Base-by-base conservation (phyloP, 2,113 vertebrate genomes). In the Leucopsar rothschildi region DNA sequence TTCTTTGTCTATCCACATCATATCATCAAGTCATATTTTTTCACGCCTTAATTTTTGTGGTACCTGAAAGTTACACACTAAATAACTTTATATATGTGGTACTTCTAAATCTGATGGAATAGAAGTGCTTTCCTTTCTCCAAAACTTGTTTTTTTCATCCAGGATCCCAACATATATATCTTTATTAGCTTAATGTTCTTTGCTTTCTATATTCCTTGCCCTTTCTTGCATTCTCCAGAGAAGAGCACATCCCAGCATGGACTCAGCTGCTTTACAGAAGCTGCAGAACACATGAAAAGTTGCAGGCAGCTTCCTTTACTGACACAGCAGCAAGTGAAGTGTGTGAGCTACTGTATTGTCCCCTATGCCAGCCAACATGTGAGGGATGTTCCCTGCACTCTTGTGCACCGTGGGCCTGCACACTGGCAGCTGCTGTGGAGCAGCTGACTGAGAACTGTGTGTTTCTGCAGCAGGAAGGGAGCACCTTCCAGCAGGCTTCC, bases 291-390 rank as follows among this genome's bases (percentile, higher is more conserved):
- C 50, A 44, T 13, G 35, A 69, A 78, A 75, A 63, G 40, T 50
- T 73, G 64, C 42, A 40, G 76, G 76, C 86, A 86, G 16, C 45
- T 90, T 85, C 35, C 55, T 65, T 82, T 76, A 65, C 20, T 61
- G 71, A 39, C 55, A 31, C 33, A 81, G 60, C 71, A 93, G 57
- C 49, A 40, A 27, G 21, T 44, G 57, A 69, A 61, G 55, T 33
- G 15, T 47, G 65, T 76, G 93, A 91, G 90, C 73, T 79, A 61
- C 84, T 93, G 40, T 65, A 35, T 10, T 40, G 35, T 82, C 37
- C 15, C 6, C 13, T 69, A 1, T 66, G 83, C 42, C 72, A 63
- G 50, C 59, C 60, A 65, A 11, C 22, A 4, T 31, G 39, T 0
- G 0, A 45, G 56, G 60, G 42, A 45, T 5, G 3, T 82, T 82